Evolutionary conservation across 2,797 vertebrate genomes (phyloP), one percentile per base, ranked within the genome.

Genomic region (Ptychobarbus kaznakovi): DNA sequence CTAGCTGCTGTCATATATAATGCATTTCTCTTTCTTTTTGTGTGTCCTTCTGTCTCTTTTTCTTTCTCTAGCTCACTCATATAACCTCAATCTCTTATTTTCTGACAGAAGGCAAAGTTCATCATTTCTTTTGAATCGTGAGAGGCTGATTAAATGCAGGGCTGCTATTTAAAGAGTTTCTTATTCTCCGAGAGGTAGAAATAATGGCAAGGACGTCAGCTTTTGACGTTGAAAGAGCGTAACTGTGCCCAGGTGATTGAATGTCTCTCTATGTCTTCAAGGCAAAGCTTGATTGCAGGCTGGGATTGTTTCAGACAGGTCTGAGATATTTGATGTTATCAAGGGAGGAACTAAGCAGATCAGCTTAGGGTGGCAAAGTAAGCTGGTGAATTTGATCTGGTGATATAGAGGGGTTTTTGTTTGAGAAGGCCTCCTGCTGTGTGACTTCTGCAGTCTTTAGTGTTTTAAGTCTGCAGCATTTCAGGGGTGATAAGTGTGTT

Each of bases 71-170:
- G 69, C 25, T 7, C 12, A 10, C 4, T 69, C 13, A 66, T 65
- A 66, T 80, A 82, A 72, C 1, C 49, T 63, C 53, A 42, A 20
- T 25, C 42, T 73, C 51, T 10, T 56, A 68, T 69, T 69, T 80
- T 73, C 53, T 79, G 32, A 53, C 56, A 46, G 18, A 51, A 66
- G 53, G 16, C 28, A 61, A 79, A 82, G 80, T 72, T 86, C 65
- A 63, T 22, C 12, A 58, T 78, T 79, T 18, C 28, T 83, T 51
- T 65, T 42, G 25, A 53, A 72, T 76, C 4, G 1, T 25, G 32
- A 53, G 7, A 38, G 72, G 28, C 42, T 28, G 40, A 83, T 51
- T 65, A 38, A 75, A 65, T 10, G 13, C 22, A 66, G 9, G 61
- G 13, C 44, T 75, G 72, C 28, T 76, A 42, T 66, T 76, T 51